These are phyloP conservation scores for Apoda limacodes DNA, from an alignment of 2,888 invertebrate species.

Conservation along the genomic window DNA sequence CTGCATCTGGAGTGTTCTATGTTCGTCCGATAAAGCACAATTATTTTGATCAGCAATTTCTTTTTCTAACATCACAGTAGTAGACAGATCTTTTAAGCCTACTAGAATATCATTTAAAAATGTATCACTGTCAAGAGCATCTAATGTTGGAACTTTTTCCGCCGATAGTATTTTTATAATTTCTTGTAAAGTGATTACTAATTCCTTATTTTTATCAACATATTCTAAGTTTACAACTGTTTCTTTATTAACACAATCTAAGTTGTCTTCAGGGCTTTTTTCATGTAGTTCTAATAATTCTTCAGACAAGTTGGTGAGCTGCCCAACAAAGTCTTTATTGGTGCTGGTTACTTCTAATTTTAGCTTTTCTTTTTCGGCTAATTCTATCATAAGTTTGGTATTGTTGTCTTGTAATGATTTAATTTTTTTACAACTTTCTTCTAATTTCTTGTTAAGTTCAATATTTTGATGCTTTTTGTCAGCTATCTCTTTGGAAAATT, in stretches of 20 bases:
- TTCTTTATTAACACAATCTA: conserved; percentile 21
- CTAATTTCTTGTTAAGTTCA: conserved; percentile 23
- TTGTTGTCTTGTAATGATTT: conserved; percentile 26
- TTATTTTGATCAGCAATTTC: conserved; percentile 18
- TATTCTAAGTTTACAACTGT: conserved; percentile 25
- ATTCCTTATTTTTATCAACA: conserved; percentile 27
- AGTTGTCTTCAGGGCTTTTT: conserved; percentile 24
- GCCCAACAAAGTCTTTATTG: conserved; percentile 22
- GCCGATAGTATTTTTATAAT: conserved; percentile 30
- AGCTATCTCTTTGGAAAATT: too few relatives aligned
- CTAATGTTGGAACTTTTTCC: conserved; percentile 31
- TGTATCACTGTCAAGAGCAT: conserved; percentile 9
- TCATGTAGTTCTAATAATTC: too few relatives aligned
- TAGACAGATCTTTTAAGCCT: conserved; percentile 30
- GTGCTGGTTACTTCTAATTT: conserved; percentile 21
- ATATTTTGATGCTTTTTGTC: too few relatives aligned
- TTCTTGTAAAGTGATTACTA: conserved; percentile 26
- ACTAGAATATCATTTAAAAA: too few relatives aligned
- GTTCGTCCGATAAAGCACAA: conserved; percentile 13
- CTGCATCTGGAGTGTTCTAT: conserved; percentile 18
- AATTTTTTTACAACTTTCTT: conserved; percentile 21
- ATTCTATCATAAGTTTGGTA: conserved; percentile 19
- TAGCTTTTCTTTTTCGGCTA: conserved; percentile 19
- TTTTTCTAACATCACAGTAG: conserved; percentile 27
- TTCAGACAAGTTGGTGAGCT: conserved; percentile 23